Base-by-base conservation (phyloP, 2,113 vertebrate genomes). In the Salvelinus fontinalis region DNA sequence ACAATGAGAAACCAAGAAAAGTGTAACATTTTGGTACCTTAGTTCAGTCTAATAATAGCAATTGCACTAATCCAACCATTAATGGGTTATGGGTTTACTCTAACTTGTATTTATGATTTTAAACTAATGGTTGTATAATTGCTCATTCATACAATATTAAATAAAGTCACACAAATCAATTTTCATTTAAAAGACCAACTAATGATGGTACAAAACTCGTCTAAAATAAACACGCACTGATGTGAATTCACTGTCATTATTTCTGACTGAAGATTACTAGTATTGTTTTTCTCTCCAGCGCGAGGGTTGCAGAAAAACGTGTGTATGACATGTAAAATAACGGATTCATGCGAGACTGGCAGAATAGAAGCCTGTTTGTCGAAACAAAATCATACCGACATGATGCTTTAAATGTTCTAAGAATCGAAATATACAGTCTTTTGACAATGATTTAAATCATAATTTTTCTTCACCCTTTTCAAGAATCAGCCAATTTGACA, bases 21-120 rank as follows among this genome's bases (percentile, higher is more conserved):
- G 14, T 49, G 60, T 48, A 9, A 27, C 70, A 34, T 5, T 27
- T 57, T 3, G 75, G 78, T 87, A 78, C 85, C 81, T 90, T 86
- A 75, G 22, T 74, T 4, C 67, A n/a, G 75, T 73, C 24, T 24
- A 8, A 39, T 7, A 51, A 16, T 54, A 54, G 3, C 14, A 54
- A 54, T 54, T 54, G 49, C 16, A 16, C 49, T 5, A 54, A 54
- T 16, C 49, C 14, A 54, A 16, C 12, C 49, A 54, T 3, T 9
- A 11, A 11, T 18, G 49, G 14, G 14, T 54, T 44, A 44, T 54
- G 49, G 49, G 14, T 54, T 44, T 9, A 44, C 8, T 44, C 8
- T 8, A 44, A 44, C 8, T 44, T 44, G 8, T 44, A 11, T 44
- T 34, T 34, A 34, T 8, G 34, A 34, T 34, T 7, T 34, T 34